phyloP scores from a whole-genome alignment of 2,797 vertebrate species.

The Acanthornis magna region DNA sequence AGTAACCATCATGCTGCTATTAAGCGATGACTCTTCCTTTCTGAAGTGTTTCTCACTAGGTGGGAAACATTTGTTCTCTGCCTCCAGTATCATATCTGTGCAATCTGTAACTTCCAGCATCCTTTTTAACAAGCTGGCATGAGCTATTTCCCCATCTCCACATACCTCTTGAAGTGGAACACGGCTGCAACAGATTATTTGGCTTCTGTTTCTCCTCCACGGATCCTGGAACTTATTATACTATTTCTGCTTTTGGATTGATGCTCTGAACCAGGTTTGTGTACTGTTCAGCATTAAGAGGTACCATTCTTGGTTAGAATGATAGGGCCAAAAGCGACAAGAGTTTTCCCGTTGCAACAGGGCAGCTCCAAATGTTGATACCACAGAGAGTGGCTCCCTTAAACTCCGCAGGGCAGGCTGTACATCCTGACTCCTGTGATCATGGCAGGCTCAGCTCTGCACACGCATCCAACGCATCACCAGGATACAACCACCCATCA shows the following conservation, averaged over 20 bases:
- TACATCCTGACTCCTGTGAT: neutral
- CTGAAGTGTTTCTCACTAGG: neutral
- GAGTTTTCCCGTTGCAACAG: neutral
- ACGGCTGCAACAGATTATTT: neutral
- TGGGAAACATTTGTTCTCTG: slow-evolving; percentile 2
- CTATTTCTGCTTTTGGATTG: neutral
- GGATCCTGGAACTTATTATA: neutral
- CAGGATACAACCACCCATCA: too few relatives aligned
- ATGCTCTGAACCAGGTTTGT: neutral
- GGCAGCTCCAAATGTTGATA: neutral
- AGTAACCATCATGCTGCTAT: neutral
- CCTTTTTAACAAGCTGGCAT: neutral
- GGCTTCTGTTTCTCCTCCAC: neutral
- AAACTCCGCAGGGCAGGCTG: neutral
- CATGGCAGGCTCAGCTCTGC: neutral
- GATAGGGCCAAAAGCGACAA: neutral
- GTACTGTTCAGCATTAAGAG: neutral
- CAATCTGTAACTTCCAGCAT: neutral
- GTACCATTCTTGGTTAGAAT: neutral
- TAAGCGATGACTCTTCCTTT: neutral
- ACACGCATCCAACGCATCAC: fast-evolving
- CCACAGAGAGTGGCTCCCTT: neutral
- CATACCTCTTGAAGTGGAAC: neutral
- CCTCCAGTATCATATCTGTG: neutral
- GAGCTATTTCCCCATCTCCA: neutral